A percentile compares a stretch with the other conserved stretches of the same genome.
phyloP scores from a whole-genome alignment of 2,113 vertebrate genomes.

The Ophthalmolycus amberensis region DNA sequence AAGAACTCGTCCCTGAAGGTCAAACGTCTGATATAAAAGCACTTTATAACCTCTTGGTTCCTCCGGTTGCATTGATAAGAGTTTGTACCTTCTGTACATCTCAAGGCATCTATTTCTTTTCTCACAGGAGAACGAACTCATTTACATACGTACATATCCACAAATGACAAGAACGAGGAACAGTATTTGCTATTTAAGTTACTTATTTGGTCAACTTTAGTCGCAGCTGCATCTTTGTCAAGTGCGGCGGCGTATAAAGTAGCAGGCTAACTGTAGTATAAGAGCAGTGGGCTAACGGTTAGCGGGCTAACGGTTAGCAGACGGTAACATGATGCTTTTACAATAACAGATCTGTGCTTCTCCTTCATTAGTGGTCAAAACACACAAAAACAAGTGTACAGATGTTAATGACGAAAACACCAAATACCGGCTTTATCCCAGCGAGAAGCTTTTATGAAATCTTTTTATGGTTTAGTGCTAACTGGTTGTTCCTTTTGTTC shows the following conservation, averaged over 20 bases:
- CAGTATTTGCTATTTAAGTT: conserved; percentile 44
- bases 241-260: conserved; percentile 4
- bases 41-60: conserved; percentile 38
- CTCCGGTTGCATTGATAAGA: conserved; percentile 70
- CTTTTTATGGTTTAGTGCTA: not conserved
- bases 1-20: conserved; percentile 37
- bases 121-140: conserved; percentile 38
- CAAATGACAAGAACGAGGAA: conserved; percentile 14
- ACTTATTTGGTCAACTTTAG: conserved; percentile 53
- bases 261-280: not conserved
- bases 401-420: not conserved
- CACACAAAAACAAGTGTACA: conserved; percentile 14
- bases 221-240: conserved; percentile 33
- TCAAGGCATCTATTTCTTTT: conserved; percentile 60
- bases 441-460: not conserved
- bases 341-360: conserved; percentile 37
- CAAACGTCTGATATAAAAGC: conserved; percentile 56
- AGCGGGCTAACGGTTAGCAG: conserved; percentile 49
- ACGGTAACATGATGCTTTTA: conserved; percentile 22
- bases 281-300: conserved; percentile 18
- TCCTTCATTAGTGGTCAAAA: conserved; percentile 59
- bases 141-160: conserved; percentile 52
- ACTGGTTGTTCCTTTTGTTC: not conserved
- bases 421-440: conserved; percentile 39
- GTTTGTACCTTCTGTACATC: conserved; percentile 57